Evolutionary conservation across 2,113 vertebrate genomes (phyloP), one percentile per base, ranked within the genome.

Genomic region (Talpa occidentalis): DNA sequence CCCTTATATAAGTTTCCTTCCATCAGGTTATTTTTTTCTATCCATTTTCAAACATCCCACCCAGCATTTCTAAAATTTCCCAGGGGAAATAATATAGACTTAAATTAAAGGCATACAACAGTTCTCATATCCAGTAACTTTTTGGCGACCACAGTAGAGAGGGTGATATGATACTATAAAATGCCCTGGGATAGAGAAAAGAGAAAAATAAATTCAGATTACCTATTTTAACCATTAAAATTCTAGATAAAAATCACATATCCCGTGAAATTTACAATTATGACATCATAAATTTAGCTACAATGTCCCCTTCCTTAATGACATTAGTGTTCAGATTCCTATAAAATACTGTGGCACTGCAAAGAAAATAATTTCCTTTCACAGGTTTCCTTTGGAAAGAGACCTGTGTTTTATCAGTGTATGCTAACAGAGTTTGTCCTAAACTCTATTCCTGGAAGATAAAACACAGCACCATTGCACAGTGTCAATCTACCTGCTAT

Each of bases 51-150:
- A 90, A 92, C 49, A 93, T 80, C 62, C 92, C 81, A 94, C 84
- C 77, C 80, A 91, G 24, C 60, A 85, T 90, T 85, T 96, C 92
- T 88, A 82, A 96, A 97, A 96, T 96, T 97, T 97, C 94, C 95
- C 96, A 95, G 26, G 92, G 96, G 96, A 97, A 97, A 97, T 97
- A 97, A 97, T 90, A 91, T 66, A 77, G 84, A 70, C 89, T 96
- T 95, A 97, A 95, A 96, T 97, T 96, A 97, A 89, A 97, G 96
- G 87, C 30, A 77, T 81, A 93, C 72, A 80, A 66, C 84, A 91
- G 32, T 94, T 96, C 80, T 93, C 91, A 97, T 93, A 97, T 94
- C 87, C 37, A 62, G 73, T 85, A 95, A 77, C 64, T 95, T 95
- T 91, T 66, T 84, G 83, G 74, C 92, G 72, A 87, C 67, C 84